Base-by-base conservation (phyloP, 1,140 invertebrate species). In the Heliconius eleuchia region DNA sequence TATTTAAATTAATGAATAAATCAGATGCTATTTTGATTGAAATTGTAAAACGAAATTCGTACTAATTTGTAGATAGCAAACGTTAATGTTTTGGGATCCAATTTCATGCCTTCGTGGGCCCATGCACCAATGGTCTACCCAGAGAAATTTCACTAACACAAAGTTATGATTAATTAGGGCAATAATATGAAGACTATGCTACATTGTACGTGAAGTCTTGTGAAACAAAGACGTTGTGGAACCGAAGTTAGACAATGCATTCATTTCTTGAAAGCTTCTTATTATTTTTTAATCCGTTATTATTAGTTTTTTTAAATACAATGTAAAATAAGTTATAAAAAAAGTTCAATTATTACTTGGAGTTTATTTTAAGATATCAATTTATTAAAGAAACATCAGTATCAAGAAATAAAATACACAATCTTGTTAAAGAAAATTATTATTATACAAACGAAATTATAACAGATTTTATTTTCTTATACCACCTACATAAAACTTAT, bases 151-250 rank as follows among this genome's bases (percentile, higher is more conserved):
- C 90, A 92, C 89, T 92, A 92, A 92, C 88, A 91, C 91, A 89
- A 94, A 94, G 86, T 94, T 94, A 94, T 94, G 92, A 93, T 94
- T 93, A 93, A 94, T 93, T 93, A 91, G 84, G 84, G 89, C 89
- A 93, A 94, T 94, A 92, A 91, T 87, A 89, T 85, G 86, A 87
- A 87, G 84, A 86, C 82, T 85, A 81, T 78, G 82, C 80, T 85
- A 85, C 83, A 83, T 85, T 82, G 76, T 81, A 77, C 76, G 42
- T 83, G 72, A 81, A 83, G 84, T 82, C 82, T 83, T 71, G 19
- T 75, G 80, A 82, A 80, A 87, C 82, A 83, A 82, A 84, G 71
- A 79, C 73, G 39, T 42, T 80, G 66, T 73, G 74, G n/a, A 37
- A 71, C 71, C 72, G 23, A 76, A 80, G 19, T 74, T 78, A 50